Evolutionary conservation across 1,140 invertebrate genomes (phyloP).

Genomic region (Halesus radiatus): DNA sequence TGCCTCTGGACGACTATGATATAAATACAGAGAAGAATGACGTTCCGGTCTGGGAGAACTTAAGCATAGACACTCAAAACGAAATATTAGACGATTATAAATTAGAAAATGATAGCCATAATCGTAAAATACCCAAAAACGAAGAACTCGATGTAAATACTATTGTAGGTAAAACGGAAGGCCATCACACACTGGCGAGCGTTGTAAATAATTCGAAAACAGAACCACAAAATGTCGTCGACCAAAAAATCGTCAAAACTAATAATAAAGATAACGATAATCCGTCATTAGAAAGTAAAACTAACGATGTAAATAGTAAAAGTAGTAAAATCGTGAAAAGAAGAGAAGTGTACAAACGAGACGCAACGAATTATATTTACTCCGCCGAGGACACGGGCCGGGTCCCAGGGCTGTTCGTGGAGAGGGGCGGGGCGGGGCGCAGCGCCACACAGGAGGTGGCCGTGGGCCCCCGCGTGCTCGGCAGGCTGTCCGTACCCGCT

Average conservation of each 20-base stretch:
- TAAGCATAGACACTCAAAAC: slow-evolving; percentile 50
- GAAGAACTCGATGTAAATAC: slow-evolving; percentile 46
- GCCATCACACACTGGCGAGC: slow-evolving; percentile 42
- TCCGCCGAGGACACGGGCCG: slow-evolving; percentile 31
- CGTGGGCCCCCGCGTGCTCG: slow-evolving; percentile 39
- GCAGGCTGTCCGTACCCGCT: not conserved
- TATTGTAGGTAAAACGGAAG: not conserved
- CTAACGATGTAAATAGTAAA: slow-evolving; percentile 30
- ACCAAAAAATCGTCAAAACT: not conserved
- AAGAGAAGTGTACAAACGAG: slow-evolving; percentile 18
- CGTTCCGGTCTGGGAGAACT: slow-evolving; percentile 47
- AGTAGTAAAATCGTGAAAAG: not conserved
- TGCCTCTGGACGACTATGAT: slow-evolving; percentile 29
- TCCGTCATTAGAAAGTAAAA: slow-evolving; percentile 26
- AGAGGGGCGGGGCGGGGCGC: slow-evolving; percentile 39
- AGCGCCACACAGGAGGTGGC: slow-evolving; percentile 17
- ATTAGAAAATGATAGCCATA: slow-evolving; percentile 53
- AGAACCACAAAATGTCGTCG: slow-evolving; percentile 26
- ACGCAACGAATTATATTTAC: slow-evolving; percentile 47
- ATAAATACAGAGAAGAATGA: slow-evolving; percentile 46
- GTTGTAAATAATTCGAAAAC: slow-evolving; percentile 49
- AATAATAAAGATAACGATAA: slow-evolving; percentile 15
- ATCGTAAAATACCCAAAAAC: slow-evolving; percentile 31
- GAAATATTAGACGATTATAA: slow-evolving; percentile 54
- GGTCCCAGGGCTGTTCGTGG: slow-evolving; percentile 39